Percentiles rank a stretch among this genome's conserved stretches.
These are phyloP conservation scores for Drosophila prolongata DNA, from an alignment of 2,888 invertebrate species.

Conservation along the genomic window DNA sequence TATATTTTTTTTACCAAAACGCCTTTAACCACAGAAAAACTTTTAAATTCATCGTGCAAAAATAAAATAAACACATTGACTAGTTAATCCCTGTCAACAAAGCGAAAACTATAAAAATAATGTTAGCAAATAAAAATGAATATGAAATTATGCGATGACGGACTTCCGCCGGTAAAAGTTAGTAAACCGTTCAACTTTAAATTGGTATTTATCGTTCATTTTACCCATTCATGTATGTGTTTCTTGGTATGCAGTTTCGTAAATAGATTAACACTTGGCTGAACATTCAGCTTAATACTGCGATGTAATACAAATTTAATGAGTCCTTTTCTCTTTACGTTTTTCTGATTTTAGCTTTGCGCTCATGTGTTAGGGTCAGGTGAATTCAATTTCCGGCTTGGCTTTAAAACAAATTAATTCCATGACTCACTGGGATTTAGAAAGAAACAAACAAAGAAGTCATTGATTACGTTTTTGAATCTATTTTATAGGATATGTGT, in stretches of 20 bases:
- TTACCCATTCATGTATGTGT: background rate
- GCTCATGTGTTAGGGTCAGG: constrained; percentile 23
- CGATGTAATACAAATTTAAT: constrained; percentile 17
- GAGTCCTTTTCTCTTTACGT: background rate
- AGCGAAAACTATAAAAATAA: background rate
- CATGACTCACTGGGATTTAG: constrained; percentile 9
- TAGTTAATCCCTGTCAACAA: constrained; percentile 1
- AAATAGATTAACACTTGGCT: constrained; percentile 31
- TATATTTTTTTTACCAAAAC: background rate
- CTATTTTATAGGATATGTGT: background rate
- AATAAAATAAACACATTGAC: constrained; percentile 4
- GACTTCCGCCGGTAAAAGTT: constrained; percentile 9
- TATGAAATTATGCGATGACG: constrained; percentile 3
- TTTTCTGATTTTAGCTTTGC: background rate
- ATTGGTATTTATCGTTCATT: constrained; percentile 14
- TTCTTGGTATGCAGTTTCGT: background rate
- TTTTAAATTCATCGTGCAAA: background rate
- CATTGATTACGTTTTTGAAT: background rate
- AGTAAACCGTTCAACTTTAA: constrained; percentile 11
- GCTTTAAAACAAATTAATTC: constrained; percentile 8
- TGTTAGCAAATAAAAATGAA: constrained; percentile 16
- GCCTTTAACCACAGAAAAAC: background rate
- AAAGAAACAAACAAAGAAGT: constrained; percentile 1
- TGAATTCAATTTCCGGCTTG: constrained; percentile 42
- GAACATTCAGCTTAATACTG: constrained; percentile 10